These are phyloP conservation scores for Xylocopa sonorina DNA, from an alignment of 1,140 invertebrate species.

Conservation along the genomic window DNA sequence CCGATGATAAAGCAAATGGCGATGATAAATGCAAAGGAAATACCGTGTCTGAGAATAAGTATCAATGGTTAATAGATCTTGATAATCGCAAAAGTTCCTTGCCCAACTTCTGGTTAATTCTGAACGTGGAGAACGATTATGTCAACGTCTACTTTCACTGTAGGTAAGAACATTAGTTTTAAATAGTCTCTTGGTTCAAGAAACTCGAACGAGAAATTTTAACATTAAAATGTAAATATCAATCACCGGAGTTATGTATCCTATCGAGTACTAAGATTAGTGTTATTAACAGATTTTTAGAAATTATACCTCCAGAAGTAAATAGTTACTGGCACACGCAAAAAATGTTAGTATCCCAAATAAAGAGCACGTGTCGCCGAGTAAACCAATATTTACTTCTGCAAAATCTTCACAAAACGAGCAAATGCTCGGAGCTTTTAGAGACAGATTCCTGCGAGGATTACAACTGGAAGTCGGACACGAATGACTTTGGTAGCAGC, in stretches of 20 bases:
- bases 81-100: conserved; percentile 82
- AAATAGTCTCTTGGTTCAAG: no score
- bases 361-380: conserved; percentile 85
- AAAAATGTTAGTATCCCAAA: conserved; percentile 82
- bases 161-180: conserved; percentile 74
- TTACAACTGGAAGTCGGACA: conserved; percentile 73
- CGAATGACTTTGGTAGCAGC: conserved; percentile 42
- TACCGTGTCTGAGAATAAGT: conserved; percentile 83
- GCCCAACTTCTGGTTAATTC: conserved; percentile 91
- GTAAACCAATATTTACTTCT: conserved; percentile 90
- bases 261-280: background rate
- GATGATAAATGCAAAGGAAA: conserved; percentile 86
- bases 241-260: background rate
- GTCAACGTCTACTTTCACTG: conserved; percentile 89
- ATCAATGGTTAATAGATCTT: conserved; percentile 84
- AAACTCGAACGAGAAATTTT: no score
- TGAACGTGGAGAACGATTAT: conserved; percentile 84
- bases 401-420: conserved; percentile 87
- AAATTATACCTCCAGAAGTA: conserved; percentile 82
- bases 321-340: conserved; percentile 83
- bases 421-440: conserved; percentile 87
- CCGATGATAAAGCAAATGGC: conserved; percentile 78
- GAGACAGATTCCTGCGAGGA: conserved; percentile 87
- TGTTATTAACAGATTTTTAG: conserved; percentile 80
- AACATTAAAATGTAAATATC: no score